These are phyloP conservation scores for Odocoileus hemionus DNA, from an alignment of 2,113 vertebrate genomes.

Conservation along the genomic window DNA sequence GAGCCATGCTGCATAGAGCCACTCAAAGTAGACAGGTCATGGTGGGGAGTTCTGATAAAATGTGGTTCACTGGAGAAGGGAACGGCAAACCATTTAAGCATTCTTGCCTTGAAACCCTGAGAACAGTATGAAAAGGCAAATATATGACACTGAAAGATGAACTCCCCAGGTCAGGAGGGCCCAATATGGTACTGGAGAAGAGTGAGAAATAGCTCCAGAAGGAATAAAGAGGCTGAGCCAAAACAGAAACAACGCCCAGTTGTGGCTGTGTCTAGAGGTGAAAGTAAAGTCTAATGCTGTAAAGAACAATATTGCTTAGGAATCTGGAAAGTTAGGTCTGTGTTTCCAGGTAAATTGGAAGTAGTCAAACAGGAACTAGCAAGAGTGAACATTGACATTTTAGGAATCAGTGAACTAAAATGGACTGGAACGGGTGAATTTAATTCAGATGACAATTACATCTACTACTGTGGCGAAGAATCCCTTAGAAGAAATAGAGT, in stretches of 20 bases:
- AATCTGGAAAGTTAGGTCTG: not conserved
- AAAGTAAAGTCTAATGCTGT: not conserved
- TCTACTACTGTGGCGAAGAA: not conserved
- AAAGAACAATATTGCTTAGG: not conserved
- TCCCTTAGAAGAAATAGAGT: not conserved
- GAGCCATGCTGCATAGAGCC: not conserved
- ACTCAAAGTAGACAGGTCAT: not conserved
- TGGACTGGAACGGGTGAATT: not conserved
- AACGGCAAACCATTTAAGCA: not conserved
- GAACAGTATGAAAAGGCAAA: not conserved
- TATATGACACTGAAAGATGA: not conserved
- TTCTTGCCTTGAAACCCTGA: not conserved
- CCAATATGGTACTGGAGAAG: not conserved
- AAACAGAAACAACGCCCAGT: not conserved
- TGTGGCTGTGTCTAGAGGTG: not conserved
- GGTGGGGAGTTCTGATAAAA: not conserved
- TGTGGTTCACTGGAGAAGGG: not conserved
- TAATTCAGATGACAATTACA: not conserved
- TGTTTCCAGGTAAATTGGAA: not conserved
- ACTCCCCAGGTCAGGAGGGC: not conserved
- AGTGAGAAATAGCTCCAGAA: not conserved
- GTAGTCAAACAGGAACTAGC: not conserved
- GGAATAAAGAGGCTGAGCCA: not conserved
- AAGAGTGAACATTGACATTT: not conserved
- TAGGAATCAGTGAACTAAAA: not conserved